phyloP scores from a whole-genome alignment of 2,888 invertebrate genomes.

The Geotrupes spiniger region DNA sequence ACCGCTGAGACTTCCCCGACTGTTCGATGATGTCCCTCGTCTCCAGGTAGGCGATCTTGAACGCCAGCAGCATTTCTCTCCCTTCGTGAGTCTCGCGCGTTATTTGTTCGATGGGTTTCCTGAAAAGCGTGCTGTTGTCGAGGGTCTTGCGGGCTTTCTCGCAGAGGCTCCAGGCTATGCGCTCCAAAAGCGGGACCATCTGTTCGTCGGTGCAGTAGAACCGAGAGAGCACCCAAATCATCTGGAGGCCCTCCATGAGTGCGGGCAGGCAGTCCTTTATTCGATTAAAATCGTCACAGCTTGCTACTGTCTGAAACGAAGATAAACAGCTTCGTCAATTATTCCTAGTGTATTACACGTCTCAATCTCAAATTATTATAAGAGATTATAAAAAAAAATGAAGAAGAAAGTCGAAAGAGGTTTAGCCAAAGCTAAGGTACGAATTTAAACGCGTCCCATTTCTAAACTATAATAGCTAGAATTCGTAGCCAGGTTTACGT shows the following conservation, averaged over 20 bases:
- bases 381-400: background rate
- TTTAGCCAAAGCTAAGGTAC: no score
- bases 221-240: conserved; percentile 88
- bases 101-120: conserved; percentile 49
- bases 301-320: conserved; percentile 40
- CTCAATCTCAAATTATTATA: conserved; percentile 29
- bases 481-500: no score
- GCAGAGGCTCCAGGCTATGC: conserved; percentile 80
- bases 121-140: conserved; percentile 68
- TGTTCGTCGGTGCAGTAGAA: conserved; percentile 82
- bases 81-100: conserved; percentile 51
- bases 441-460: no score
- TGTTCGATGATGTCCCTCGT: conserved; percentile 82
- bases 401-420: background rate
- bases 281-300: conserved; percentile 63
- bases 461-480: no score
- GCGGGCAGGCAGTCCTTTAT: conserved; percentile 72
- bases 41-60: conserved; percentile 73
- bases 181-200: conserved; percentile 79
- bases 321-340: background rate
- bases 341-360: no score
- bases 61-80: conserved; percentile 66
- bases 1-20: conserved; percentile 80
- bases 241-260: conserved; percentile 78
- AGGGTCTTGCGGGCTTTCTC: conserved; percentile 72